These are phyloP conservation scores for Sciurus vulgaris DNA, from an alignment of 2,797 vertebrate genomes.

Conservation along the genomic window DNA sequence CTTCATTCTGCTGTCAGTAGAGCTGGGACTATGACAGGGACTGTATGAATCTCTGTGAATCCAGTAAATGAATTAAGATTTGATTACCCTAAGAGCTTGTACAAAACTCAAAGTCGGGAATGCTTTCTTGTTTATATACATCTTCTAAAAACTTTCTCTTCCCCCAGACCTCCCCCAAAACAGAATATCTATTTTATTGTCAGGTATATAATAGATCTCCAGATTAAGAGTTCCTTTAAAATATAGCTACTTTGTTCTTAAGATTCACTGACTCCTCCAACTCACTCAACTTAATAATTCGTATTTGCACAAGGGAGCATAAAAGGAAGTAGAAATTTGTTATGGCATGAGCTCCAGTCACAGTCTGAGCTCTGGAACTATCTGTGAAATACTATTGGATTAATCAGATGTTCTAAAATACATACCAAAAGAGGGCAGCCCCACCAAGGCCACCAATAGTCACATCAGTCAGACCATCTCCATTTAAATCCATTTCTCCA, in stretches of 20 bases:
- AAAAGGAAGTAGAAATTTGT: not conserved
- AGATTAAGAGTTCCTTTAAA: not conserved
- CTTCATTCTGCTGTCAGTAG: not conserved
- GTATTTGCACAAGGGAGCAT: not conserved
- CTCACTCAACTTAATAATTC: not conserved
- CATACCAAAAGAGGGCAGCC: conserved; percentile 96
- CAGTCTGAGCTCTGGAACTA: not conserved
- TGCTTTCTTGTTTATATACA: not conserved
- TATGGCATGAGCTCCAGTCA: not conserved
- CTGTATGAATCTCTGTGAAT: not conserved
- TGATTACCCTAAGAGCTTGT: not conserved
- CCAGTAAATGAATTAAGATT: not conserved
- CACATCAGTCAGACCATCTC: conserved; percentile 96
- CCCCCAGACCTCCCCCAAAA: not conserved
- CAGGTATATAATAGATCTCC: not conserved
- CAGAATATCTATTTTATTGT: not conserved
- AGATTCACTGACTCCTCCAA: not conserved
- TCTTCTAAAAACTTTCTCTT: not conserved
- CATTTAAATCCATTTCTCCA: conserved; percentile 97
- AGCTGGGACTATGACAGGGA: not conserved
- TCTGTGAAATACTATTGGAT: not conserved
- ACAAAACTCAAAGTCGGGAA: not conserved
- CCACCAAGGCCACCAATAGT: conserved; percentile 98
- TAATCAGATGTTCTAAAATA: conserved; percentile 57
- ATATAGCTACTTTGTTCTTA: not conserved